Conservation (phyloP, 2,797 vertebrate species). For the Pangasius krempfi region DNA sequence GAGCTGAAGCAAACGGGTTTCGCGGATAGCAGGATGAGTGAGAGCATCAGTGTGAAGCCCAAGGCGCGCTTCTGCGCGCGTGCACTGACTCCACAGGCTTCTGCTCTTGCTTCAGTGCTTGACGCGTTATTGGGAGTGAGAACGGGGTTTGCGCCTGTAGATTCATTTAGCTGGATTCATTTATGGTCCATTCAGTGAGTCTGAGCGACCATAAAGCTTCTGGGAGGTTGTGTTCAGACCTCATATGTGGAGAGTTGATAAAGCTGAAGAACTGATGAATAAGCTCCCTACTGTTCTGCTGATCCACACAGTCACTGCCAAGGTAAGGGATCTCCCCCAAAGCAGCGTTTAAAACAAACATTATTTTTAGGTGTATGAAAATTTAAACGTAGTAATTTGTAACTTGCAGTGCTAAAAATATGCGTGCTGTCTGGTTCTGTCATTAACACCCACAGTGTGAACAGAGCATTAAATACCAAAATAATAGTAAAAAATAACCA, state of each 20-base stretch:
- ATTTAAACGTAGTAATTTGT: conserved; percentile 51
- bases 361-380: conserved; percentile 59
- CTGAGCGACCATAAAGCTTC: conserved; percentile 50
- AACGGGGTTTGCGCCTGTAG: conserved; percentile 46
- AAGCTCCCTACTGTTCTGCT: conserved; percentile 60
- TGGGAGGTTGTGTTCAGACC: conserved; percentile 54
- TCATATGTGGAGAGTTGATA: conserved; percentile 34
- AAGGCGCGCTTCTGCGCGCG: neutral
- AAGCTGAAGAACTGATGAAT: conserved; percentile 62
- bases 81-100: neutral
- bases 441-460: neutral
- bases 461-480: neutral
- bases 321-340: conserved; percentile 61
- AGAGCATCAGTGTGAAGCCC: neutral
- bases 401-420: neutral
- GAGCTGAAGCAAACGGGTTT: neutral
- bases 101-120: neutral
- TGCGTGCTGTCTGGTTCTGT: conserved; percentile 40
- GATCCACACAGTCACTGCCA: conserved; percentile 57
- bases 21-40: neutral
- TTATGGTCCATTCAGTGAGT: conserved; percentile 62
- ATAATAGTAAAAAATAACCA: neutral
- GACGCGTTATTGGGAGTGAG: neutral
- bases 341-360: conserved; percentile 70
- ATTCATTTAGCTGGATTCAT: conserved; percentile 45